Conservation (phyloP, 92 coral and sea anemone species). For the Scolanthus callimorphus region DNA sequence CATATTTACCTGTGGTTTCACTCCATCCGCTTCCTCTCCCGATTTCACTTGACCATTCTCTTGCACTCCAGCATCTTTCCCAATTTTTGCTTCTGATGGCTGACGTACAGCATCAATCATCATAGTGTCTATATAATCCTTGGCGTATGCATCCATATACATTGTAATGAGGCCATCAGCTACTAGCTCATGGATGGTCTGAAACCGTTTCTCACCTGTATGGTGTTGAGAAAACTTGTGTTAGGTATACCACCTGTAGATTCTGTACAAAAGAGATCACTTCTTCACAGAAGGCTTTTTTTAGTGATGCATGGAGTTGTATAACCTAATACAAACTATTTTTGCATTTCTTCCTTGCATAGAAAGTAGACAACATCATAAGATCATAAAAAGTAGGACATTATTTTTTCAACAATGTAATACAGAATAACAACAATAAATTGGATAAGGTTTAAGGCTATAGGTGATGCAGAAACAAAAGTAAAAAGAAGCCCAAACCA, state of each 20-base stretch:
- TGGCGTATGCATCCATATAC: slow-evolving; percentile 94
- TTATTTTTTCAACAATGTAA: too few relatives aligned
- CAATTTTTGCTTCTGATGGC: background rate
- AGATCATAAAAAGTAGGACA: too few relatives aligned
- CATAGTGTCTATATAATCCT: slow-evolving; percentile 96
- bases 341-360: too few relatives aligned
- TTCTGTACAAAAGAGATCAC: too few relatives aligned
- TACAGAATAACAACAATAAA: too few relatives aligned
- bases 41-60: slow-evolving; percentile 17
- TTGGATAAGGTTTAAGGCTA: too few relatives aligned
- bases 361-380: too few relatives aligned
- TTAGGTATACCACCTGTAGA: background rate
- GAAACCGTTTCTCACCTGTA: slow-evolving; percentile 92
- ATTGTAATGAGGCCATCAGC: slow-evolving; percentile 97
- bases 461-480: too few relatives aligned
- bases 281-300: too few relatives aligned
- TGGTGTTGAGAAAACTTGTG: background rate
- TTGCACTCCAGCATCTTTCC: background rate
- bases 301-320: too few relatives aligned
- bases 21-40: slow-evolving; percentile 8
- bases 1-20: slow-evolving; percentile 3
- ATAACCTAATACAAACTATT: background rate
- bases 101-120: slow-evolving; percentile 46
- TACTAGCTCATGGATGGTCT: slow-evolving; percentile 91
- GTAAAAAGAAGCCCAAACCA: too few relatives aligned